Conservation (phyloP, 1,140 invertebrate species). For the Diorhabda carinulata region DNA sequence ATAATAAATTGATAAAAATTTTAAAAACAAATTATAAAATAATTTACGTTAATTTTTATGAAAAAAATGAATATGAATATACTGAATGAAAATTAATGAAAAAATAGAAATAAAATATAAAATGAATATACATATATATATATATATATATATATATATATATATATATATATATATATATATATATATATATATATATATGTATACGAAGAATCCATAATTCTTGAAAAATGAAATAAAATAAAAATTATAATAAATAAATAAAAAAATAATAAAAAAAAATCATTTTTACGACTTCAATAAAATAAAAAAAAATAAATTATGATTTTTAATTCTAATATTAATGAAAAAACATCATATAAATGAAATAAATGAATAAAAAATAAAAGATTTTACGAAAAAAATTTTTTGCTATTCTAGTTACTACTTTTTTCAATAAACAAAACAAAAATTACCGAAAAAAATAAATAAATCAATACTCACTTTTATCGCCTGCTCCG, state of each 20-base stretch:
- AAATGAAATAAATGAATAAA: neutral
- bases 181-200: conserved; percentile 1
- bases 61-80: too few relatives aligned
- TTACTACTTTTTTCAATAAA: neutral
- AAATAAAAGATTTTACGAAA: neutral
- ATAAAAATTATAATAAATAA: neutral
- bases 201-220: neutral
- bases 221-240: neutral
- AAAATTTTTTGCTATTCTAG: neutral
- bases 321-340: too few relatives aligned
- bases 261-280: too few relatives aligned
- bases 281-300: too few relatives aligned
- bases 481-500: conserved; percentile 73
- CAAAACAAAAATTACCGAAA: neutral
- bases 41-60: too few relatives aligned
- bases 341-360: too few relatives aligned
- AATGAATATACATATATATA: neutral
- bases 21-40: too few relatives aligned
- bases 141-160: conserved; percentile 1
- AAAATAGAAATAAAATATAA: conserved; percentile 1
- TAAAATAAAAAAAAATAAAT: too few relatives aligned
- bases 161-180: neutral
- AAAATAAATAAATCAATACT: conserved; percentile 1
- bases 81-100: neutral
- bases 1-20: too few relatives aligned